phyloP scores from a whole-genome alignment of 2,888 invertebrate species.

The Standfussiana lucernea region DNA sequence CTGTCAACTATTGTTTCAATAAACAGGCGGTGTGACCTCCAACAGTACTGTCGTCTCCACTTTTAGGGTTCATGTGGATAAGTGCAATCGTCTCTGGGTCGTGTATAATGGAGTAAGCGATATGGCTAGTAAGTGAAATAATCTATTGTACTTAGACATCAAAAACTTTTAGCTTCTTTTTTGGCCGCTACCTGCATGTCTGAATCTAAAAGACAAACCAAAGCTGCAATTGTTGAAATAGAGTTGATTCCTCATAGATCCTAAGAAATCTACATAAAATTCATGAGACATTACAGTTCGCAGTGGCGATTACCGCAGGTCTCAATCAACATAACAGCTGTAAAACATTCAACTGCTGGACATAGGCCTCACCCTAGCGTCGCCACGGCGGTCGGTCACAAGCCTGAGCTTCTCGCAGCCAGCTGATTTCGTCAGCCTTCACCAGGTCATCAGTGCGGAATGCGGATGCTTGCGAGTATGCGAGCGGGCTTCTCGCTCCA shows the following conservation, averaged over 20 bases:
- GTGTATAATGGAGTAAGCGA: slow-evolving; percentile 94
- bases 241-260: background rate
- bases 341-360: background rate
- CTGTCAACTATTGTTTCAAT: no score
- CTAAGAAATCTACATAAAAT: background rate
- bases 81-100: slow-evolving; percentile 94
- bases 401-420: background rate
- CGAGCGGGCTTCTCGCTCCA: background rate
- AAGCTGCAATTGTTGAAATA: background rate
- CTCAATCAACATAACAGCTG: background rate
- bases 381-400: no score
- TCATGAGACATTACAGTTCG: background rate
- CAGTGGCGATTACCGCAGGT: background rate
- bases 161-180: no score
- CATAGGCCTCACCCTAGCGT: background rate
- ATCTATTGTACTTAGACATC: no score
- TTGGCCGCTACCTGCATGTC: background rate
- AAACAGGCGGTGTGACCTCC: slow-evolving; percentile 76
- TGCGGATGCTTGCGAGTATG: no score
- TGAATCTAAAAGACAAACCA: background rate
- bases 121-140: slow-evolving; percentile 89
- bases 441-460: background rate
- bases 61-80: slow-evolving; percentile 93
- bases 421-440: background rate
- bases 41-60: slow-evolving; percentile 92